A percentile compares a stretch with the other conserved stretches of the same genome.
These are phyloP conservation scores for Xiphophorus maculatus DNA, from an alignment of 2,113 vertebrate species.

Conservation along the genomic window DNA sequence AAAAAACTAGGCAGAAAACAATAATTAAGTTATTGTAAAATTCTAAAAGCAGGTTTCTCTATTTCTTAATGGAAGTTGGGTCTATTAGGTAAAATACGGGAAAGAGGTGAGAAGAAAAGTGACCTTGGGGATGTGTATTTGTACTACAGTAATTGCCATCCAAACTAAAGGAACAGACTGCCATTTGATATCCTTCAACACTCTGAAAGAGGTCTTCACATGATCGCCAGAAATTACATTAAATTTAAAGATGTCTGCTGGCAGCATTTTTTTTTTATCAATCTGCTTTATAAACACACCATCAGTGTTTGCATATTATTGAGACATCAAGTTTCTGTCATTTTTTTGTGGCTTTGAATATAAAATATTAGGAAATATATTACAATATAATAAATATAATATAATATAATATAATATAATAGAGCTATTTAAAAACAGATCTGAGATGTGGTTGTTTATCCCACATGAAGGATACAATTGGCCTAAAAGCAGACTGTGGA, in stretches of 20 bases:
- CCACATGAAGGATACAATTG: slow-evolving; percentile 2
- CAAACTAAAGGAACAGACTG: slow-evolving; percentile 73
- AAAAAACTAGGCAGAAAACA: slow-evolving; percentile 25
- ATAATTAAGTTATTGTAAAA: slow-evolving; percentile 24
- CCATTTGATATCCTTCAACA: slow-evolving; percentile 1
- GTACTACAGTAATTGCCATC: slow-evolving; percentile 67
- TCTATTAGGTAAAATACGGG: slow-evolving; percentile 27
- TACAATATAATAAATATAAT: too few relatives aligned
- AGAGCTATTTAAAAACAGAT: not conserved
- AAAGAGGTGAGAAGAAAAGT: slow-evolving; percentile 24
- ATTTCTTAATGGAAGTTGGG: slow-evolving; percentile 33
- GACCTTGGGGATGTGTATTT: slow-evolving; percentile 49
- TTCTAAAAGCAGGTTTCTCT: slow-evolving; percentile 48
- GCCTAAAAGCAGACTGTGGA: not conserved
- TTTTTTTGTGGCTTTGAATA: not conserved
- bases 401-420: not conserved
- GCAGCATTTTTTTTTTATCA: not conserved
- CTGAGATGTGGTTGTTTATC: not conserved
- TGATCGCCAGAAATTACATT: too few relatives aligned
- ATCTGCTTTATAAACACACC: not conserved
- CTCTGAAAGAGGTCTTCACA: not conserved
- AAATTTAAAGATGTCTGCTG: too few relatives aligned
- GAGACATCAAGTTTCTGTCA: not conserved
- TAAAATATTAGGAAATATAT: not conserved
- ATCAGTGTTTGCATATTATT: not conserved